Conservation (phyloP, 2,888 invertebrate genomes). For the Lissocephala sabroskyi region DNA sequence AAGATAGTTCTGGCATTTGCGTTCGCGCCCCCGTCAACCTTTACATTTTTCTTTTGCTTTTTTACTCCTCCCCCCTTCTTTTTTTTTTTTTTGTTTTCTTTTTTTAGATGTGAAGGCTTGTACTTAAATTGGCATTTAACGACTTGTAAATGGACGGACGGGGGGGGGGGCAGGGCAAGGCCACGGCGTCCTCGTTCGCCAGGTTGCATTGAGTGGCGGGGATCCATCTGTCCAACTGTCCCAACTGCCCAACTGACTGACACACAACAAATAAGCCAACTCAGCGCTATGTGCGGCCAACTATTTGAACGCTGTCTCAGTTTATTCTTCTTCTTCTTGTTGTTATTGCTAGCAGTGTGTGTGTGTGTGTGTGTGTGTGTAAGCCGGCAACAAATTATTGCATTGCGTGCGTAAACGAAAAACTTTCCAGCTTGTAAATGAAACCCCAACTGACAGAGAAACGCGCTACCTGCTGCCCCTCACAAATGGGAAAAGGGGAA, state of each 20-base stretch:
- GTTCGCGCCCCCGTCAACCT: no score
- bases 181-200: neutral
- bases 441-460: constrained; percentile 6
- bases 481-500: no score
- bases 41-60: no score
- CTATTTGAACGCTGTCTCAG: neutral
- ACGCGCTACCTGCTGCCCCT: neutral
- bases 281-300: constrained; percentile 12
- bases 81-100: constrained; percentile 24
- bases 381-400: constrained; percentile 40
- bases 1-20: no score
- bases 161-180: neutral
- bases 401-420: constrained; percentile 47
- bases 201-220: no score
- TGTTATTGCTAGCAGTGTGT: constrained; percentile 11
- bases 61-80: no score
- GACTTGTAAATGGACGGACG: constrained; percentile 50
- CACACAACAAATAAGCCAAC: constrained; percentile 40
- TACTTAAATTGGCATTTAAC: constrained; percentile 39
- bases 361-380: neutral
- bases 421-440: constrained; percentile 32
- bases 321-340: neutral
- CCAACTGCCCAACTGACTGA: constrained; percentile 20
- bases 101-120: constrained; percentile 26
- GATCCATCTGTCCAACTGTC: neutral